Percentiles rank a stretch among this genome's conserved stretches.
Evolutionary conservation across 2,888 invertebrate genomes (phyloP).

Genomic region (Meteorus colon): DNA sequence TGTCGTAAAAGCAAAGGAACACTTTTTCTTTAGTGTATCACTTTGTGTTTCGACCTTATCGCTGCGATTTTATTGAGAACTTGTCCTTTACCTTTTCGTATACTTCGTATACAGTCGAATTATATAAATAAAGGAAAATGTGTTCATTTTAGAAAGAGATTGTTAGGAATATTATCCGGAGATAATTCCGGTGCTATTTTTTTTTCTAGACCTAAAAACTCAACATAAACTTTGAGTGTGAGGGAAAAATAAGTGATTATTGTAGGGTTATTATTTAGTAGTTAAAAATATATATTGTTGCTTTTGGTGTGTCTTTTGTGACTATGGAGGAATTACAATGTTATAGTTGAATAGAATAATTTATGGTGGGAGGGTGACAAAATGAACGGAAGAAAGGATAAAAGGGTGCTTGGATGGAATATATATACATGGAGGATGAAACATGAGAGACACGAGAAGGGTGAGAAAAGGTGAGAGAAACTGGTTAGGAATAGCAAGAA

Average conservation of each 20-base stretch:
- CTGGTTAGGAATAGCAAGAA: conserved; percentile 1
- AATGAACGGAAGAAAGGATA: conserved; percentile 4
- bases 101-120: neutral
- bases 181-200: no score
- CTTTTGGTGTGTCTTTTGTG: neutral
- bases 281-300: neutral
- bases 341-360: conserved; percentile 10
- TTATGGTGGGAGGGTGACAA: neutral
- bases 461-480: conserved; percentile 12
- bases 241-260: no score
- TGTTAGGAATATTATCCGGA: no score
- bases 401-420: neutral
- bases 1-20: neutral
- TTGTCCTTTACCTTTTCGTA: neutral
- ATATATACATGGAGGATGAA: neutral
- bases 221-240: no score
- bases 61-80: neutral
- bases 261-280: no score
- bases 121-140: neutral
- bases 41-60: conserved; percentile 1
- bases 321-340: neutral
- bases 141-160: no score
- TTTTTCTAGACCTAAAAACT: no score
- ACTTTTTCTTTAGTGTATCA: conserved; percentile 8
- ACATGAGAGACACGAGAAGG: neutral